Evolutionary conservation across 2,888 invertebrate species (phyloP), one percentile per base, ranked within the genome.

Genomic region (Ligdia adustata): DNA sequence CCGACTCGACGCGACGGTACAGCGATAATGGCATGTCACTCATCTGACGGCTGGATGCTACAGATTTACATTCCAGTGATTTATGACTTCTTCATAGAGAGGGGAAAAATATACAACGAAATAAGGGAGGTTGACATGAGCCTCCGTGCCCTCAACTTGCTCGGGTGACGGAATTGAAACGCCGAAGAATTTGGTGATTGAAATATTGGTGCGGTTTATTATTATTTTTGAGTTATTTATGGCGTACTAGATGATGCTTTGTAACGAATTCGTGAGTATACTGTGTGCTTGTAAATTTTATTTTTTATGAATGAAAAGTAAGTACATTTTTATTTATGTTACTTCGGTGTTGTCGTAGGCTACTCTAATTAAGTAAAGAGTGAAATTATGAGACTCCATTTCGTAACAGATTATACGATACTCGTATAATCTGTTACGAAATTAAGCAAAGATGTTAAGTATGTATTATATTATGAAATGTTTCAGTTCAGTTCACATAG

Each of bases 51-150:
- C 79, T 85, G 83, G 84, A 82, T 83, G 84, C 76, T 86, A 82
- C 87, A 88, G 89, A 90, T 89, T 88, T 90, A 89, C 88, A 89
- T 89, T 76, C 82, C 62, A 62, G 78, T 89, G 88, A 90, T 90
- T 89, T 89, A 90, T 87, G 87, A 82, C 84, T 85, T 82, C 86
- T 89, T 89, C 83, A 88, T 89, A 81, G 74, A 86, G 82, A 84
- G 83, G 82, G 83, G 79, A 79, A 80, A 80, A 82, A 82, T 82
- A 66, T 79, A 83, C 80, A 80, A 69, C 69, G 68, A 81, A 80
- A 79, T 75, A 75, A 69, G 70, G 65, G 71, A 69, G 69, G 67
- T 39, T 28, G 55, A 52, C 45, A 44, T 49, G 53, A 59, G 58
- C 50, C 53, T 45, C 45, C 42, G 55, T 60, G 42, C 55, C 56